Base-by-base conservation (phyloP, 2,888 invertebrate genomes). In the Tenthredo scrophulariae region DNA sequence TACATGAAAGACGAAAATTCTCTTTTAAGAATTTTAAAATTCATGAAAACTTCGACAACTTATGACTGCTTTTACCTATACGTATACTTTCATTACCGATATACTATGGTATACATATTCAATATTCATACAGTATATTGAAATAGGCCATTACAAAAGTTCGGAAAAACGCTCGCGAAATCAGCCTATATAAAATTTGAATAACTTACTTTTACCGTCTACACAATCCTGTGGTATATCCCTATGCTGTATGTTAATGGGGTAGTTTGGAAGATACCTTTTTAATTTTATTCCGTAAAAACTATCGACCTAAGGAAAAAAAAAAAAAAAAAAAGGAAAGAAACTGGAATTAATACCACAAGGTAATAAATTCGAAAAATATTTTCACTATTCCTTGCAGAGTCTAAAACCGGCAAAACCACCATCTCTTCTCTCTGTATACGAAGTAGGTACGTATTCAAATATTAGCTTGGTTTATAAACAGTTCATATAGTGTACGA, bases 381-480 rank as follows among this genome's bases (percentile, higher is more conserved):
- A 2, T 2, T 33, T 37, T 70, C 1, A 18, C 13, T 15, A 29
- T 9, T 37, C 26, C 13, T 18, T 18, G 18, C 33, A n/a, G 33
- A 37, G 29, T 70, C 18, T 70, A 70, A 37, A 70, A 70, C 37
- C 15, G 26, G 26, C 26, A 13, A 26, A 37, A 37, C 22, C 26
- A 70, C 37, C 10, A 29, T 70, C n/a, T 70, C 62, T 62, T 62
- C 62, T 70, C 18, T 70, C 18, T 33, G 33, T 37, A 37, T 70
- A 18, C 37, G 70, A 37, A 33, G 4, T 37, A 37, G 6, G 7
- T 6, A 26, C 37, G 26, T 18, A 13, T 70, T 70, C 33, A 70
- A 70, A 70, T 37, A 70, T 70, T 70, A 9, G 70, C 70, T 70
- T n/a, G 33, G 33, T 18, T 70, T 37, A 37, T 70, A 70, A 70